Evolutionary conservation across 1,140 invertebrate genomes (phyloP).

Genomic region (Episyrphus balteatus): DNA sequence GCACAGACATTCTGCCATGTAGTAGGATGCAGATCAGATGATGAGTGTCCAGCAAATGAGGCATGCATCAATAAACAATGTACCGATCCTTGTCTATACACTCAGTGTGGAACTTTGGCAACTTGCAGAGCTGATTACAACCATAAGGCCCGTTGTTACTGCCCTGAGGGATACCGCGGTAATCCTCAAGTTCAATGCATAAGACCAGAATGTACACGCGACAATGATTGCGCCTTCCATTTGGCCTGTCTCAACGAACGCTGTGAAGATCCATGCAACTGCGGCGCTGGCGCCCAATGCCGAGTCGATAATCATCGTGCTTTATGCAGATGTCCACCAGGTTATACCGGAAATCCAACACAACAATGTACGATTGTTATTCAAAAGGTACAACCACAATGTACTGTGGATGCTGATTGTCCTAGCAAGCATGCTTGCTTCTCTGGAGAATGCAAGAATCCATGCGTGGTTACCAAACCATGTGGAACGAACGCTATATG

Average conservation of each 20-base stretch:
- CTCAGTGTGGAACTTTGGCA: slow-evolving; percentile 73
- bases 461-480: slow-evolving; percentile 64
- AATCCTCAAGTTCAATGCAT: slow-evolving; percentile 65
- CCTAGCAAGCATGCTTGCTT: slow-evolving; percentile 74
- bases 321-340: slow-evolving; percentile 69
- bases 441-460: slow-evolving; percentile 66
- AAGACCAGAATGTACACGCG: slow-evolving; percentile 60
- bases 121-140: slow-evolving; percentile 59
- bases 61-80: slow-evolving; percentile 79
- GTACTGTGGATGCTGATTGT: slow-evolving; percentile 72
- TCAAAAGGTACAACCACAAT: slow-evolving; percentile 49
- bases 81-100: slow-evolving; percentile 64
- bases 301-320: slow-evolving; percentile 64
- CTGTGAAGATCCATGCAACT: slow-evolving; percentile 71
- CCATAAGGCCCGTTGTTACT: slow-evolving; percentile 69
- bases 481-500: slow-evolving; percentile 72
- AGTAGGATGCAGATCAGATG: slow-evolving; percentile 74
- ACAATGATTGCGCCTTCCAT: slow-evolving; percentile 62
- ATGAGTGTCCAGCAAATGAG: slow-evolving; percentile 68
- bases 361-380: slow-evolving; percentile 49
- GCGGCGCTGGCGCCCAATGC: slow-evolving; percentile 58
- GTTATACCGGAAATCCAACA: slow-evolving; percentile 68
- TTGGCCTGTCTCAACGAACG: slow-evolving; percentile 61
- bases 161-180: slow-evolving; percentile 59
- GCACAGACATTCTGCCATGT: slow-evolving; percentile 46